Evolutionary conservation across 2,888 invertebrate genomes (phyloP).

Genomic region (Ennomos quercinarius): DNA sequence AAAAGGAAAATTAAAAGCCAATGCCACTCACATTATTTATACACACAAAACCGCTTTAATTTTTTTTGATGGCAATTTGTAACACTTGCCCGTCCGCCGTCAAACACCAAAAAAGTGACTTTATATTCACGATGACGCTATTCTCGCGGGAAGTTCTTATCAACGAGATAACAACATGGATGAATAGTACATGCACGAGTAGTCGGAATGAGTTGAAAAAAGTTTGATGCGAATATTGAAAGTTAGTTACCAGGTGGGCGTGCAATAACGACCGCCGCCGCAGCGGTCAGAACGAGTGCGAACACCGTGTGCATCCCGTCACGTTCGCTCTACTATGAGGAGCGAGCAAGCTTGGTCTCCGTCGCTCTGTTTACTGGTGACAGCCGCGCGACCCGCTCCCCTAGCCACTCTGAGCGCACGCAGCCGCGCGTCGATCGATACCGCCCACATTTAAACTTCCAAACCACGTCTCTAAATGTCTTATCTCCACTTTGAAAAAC

Average conservation of each 20-base stretch:
- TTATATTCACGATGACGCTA: conserved; percentile 23
- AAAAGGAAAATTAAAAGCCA: neutral
- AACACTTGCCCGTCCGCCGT: conserved; percentile 4
- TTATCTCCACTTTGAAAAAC: conserved; percentile 31
- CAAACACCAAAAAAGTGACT: conserved; percentile 16
- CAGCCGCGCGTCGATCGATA: conserved; percentile 77
- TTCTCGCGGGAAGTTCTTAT: conserved; percentile 38
- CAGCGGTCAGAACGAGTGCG: conserved; percentile 53
- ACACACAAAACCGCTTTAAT: neutral
- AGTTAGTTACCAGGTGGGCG: conserved; percentile 64
- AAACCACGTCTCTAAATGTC: conserved; percentile 39
- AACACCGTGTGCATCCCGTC: conserved; percentile 63
- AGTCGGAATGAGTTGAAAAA: conserved; percentile 18
- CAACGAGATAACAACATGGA: conserved; percentile 36
- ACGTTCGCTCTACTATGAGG: conserved; percentile 43
- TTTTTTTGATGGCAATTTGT: neutral
- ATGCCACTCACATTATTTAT: too few species aligned
- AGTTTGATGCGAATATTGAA: conserved; percentile 23
- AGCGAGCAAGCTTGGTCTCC: conserved; percentile 28
- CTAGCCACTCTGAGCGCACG: conserved; percentile 55
- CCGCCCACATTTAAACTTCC: conserved; percentile 72
- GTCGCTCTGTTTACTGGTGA: conserved; percentile 59
- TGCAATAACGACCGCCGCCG: conserved; percentile 60
- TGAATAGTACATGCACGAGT: conserved; percentile 20
- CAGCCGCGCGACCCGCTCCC: conserved; percentile 31